Conservation (phyloP, 2,888 invertebrate genomes). For the Lycaena phlaeas region DNA sequence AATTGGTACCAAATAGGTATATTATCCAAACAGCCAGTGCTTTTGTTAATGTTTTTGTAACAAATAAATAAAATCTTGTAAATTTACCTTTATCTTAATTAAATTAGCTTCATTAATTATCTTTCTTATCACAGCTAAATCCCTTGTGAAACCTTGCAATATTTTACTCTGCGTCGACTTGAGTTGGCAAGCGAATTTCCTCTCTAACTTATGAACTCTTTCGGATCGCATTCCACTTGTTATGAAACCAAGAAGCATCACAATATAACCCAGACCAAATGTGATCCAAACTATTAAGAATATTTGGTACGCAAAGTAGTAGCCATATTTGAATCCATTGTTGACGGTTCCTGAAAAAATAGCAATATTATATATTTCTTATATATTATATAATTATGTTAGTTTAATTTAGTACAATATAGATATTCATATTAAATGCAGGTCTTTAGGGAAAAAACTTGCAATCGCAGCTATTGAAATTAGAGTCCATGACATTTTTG, state of each 20-base stretch:
- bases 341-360: constrained; percentile 58
- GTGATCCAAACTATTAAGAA: constrained; percentile 92
- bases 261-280: constrained; percentile 90
- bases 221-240: constrained; percentile 84
- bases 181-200: constrained; percentile 82
- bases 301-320: constrained; percentile 82
- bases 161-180: constrained; percentile 86
- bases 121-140: constrained; percentile 80
- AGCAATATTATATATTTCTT: too few relatives aligned
- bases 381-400: not conserved
- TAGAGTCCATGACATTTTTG: too few relatives aligned
- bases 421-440: too few relatives aligned
- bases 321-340: constrained; percentile 71
- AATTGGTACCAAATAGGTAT: too few relatives aligned
- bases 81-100: constrained; percentile 81
- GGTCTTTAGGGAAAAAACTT: too few relatives aligned
- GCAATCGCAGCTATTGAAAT: too few relatives aligned
- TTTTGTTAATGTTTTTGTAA: too few relatives aligned
- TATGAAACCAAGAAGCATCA: constrained; percentile 91
- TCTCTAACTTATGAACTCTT: constrained; percentile 80
- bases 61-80: too few relatives aligned
- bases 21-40: too few relatives aligned
- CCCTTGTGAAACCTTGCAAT: constrained; percentile 82
- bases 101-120: constrained; percentile 87
- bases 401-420: too few relatives aligned